Conservation (phyloP, 2,113 vertebrate genomes). For the Carlito syrichta region DNA sequence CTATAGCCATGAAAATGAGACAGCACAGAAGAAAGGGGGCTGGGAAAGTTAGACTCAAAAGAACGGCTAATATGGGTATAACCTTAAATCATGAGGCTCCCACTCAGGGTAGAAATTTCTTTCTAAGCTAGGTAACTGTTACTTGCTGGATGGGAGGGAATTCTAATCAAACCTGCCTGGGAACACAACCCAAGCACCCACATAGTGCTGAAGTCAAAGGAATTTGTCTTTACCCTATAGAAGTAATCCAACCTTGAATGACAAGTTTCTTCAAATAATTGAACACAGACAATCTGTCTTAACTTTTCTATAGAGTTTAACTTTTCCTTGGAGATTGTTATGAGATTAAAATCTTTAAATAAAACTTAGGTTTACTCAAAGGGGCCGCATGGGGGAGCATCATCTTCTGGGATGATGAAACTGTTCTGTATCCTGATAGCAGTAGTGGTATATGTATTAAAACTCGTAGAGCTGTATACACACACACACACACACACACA, state of each 20-base stretch:
- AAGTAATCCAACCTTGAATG: background rate
- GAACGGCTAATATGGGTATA: background rate
- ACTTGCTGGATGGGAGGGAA: background rate
- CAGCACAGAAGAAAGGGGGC: too few species aligned
- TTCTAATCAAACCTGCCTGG: background rate
- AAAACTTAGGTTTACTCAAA: background rate
- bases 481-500: background rate
- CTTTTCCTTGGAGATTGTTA: background rate
- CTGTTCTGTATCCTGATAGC: background rate
- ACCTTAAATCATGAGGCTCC: background rate
- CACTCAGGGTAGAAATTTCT: background rate
- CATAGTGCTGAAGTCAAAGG: background rate
- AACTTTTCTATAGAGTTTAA: background rate
- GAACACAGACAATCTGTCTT: background rate
- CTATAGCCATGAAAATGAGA: too few species aligned
- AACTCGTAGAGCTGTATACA: background rate
- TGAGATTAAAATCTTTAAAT: background rate
- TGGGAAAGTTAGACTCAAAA: background rate
- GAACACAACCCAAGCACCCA: background rate
- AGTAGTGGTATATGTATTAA: background rate
- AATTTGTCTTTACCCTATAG: background rate
- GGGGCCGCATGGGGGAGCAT: background rate
- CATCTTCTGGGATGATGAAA: background rate
- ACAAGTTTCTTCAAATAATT: slow-evolving; percentile 11
- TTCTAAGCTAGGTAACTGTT: background rate